Base-by-base conservation (phyloP, 2,888 invertebrate genomes). In the Epinotia ramella region DNA sequence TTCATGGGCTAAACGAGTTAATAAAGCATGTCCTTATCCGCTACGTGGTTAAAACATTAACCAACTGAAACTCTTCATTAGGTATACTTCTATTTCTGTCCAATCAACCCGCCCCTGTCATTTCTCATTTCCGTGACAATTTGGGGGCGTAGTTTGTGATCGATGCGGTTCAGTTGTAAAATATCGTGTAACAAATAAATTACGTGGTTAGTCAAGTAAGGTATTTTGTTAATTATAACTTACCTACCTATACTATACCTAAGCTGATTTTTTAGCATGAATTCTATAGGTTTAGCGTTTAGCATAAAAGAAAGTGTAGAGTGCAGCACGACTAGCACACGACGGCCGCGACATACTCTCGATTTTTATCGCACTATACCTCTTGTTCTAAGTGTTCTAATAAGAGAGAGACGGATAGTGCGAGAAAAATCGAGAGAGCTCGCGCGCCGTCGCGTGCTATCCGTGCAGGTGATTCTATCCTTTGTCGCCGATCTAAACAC, bases 41-140 rank as follows among this genome's bases (percentile, higher is more conserved):
- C 24, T 33, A 13, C 7, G 63, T 56, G 68, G 28, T 46, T 64
- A n/a, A 69, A 69, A 59, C 69, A 74, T 74, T 9, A 40, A 40
- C 24, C 3, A 53, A 63, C 63, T 40, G 12, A 64, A 59, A 64
- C 57, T 28, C 65, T 49, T 60, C 65, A 71, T 75, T 75, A 46
- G 12, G 65, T 75, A 16, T 49, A 16, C 49, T 49, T 81, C 81
- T 89, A 89, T 89, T 88, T 84, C 73, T 78, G 84, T 81, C 64
- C 44, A 40, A 69, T 68, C 44, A 76, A 79, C 78, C 78, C 73
- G 83, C 84, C 84, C 84, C 79, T 79, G 87, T 85, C 83, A 84
- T 84, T 83, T 82, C 79, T 88, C 83, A 85, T 88, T 86, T 86
- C 85, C 85, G 81, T 81, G 78, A 78, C 77, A 78, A 67, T 75